Evolutionary conservation across 92 coral and sea anemone species (phyloP), one percentile per base, ranked within the genome.

Genomic region (Zoanthus gigantus): DNA sequence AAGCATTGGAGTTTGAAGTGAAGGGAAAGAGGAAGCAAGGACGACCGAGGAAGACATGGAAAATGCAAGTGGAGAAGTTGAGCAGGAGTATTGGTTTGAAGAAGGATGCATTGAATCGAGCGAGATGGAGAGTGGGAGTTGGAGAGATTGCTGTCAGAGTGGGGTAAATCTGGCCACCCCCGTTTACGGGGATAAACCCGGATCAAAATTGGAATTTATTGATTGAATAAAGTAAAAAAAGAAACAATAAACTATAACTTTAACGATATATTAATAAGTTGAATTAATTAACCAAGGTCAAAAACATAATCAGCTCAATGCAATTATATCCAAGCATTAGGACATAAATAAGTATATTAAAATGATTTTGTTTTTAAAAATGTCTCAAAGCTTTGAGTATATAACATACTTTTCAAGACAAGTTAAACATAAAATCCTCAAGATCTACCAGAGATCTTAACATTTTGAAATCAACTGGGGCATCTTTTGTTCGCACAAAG

Each of bases 1-100:
- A 82, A 32, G 9, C 83, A 37, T 16, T 89, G 68, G 34, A 83
- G 29, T 17, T 83, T 89, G 57, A 60, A 89, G 37, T 82, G 84
- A 42, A 83, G 23, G 23, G 23, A 23, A 23, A 23, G 23, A 23
- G 23, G 23, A 23, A 23, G 23, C 23, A 23, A 23, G 23, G 23
- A 23, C 23, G 23, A 23, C 23, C 23, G 23, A 23, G 23, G 23
- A 23, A 23, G 23, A 23, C 23, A 23, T 23, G 23, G 23, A 23
- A 23, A 23, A 23, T 23, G 23, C 23, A 23, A 23, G 23, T 23
- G 23, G 23, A 23, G 23, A 23, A 23, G 23, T 23, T 23, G 23
- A 23, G 23, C 23, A 23, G 23, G 23, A 23, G 23, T 23, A 23
- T 23, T 23, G 23, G 23, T 23, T 23, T 23, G 23, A 23, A 23